Evolutionary conservation across 2,888 invertebrate species (phyloP).

Genomic region (Lasius fuliginosus): DNA sequence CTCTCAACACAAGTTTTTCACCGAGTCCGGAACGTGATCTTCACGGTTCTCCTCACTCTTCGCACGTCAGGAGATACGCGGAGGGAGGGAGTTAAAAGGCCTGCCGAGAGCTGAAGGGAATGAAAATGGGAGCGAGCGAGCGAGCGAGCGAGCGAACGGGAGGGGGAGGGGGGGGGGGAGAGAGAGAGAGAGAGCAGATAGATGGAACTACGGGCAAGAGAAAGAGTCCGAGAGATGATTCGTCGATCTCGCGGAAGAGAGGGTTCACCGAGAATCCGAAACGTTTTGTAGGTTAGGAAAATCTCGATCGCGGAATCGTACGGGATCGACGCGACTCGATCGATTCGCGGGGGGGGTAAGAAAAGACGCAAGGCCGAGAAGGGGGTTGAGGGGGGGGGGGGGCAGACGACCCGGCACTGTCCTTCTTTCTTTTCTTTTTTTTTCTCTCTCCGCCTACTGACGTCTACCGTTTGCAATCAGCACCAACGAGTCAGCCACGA

Average conservation of each 20-base stretch:
- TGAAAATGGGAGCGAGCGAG: not conserved
- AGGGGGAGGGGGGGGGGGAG: not conserved
- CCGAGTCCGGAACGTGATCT: conserved; percentile 2
- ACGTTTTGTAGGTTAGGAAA: conserved; percentile 29
- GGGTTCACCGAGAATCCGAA: not conserved
- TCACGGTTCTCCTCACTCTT: conserved; percentile 11
- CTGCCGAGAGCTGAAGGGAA: not conserved
- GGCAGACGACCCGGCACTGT: not conserved
- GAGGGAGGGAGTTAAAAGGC: not conserved
- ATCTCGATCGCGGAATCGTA: conserved; percentile 11
- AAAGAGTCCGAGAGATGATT: conserved; percentile 27
- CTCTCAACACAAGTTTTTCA: not conserved
- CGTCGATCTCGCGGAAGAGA: not conserved
- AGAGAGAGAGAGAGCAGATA: conserved; percentile 2
- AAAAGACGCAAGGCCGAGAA: not conserved
- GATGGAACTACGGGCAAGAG: conserved; percentile 35
- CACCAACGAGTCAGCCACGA: conserved; percentile 28
- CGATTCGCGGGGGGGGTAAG: not conserved
- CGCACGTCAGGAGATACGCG: conserved; percentile 20
- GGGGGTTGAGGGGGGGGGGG: too few species aligned
- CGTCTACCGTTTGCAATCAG: conserved; percentile 48
- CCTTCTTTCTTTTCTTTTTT: conserved; percentile 17
- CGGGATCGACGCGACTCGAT: not conserved
- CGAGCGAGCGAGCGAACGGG: not conserved
- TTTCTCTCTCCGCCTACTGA: conserved; percentile 10